phyloP scores from a whole-genome alignment of 2,797 vertebrate genomes.

The Thalassophryne amazonica region DNA sequence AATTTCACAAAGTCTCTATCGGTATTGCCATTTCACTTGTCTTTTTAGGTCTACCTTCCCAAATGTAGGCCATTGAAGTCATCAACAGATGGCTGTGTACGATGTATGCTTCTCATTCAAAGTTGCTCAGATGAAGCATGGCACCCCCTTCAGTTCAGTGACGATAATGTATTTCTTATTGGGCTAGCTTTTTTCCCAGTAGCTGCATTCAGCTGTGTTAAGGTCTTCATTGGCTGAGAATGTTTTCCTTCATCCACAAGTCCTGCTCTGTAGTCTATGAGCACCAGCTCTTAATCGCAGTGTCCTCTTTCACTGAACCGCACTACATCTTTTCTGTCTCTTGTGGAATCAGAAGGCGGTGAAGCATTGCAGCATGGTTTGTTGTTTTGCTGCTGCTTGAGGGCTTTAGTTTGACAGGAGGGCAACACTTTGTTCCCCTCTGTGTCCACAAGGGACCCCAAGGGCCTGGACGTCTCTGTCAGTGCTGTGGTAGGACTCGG shows the following conservation, averaged over 20 bases:
- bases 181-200: neutral
- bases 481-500: conserved; percentile 67
- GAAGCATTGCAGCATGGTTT: conserved; percentile 66
- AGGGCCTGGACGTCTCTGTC: conserved; percentile 75
- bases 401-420: conserved; percentile 74
- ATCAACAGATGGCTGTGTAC: too few relatives aligned
- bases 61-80: too few relatives aligned
- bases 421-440: conserved; percentile 74
- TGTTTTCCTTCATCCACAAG: conserved; percentile 12
- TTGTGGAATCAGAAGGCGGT: conserved; percentile 68
- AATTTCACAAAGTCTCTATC: too few relatives aligned
- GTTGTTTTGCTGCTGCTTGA: conserved; percentile 67
- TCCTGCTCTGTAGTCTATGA: conserved; percentile 6
- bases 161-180: too few relatives aligned
- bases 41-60: too few relatives aligned
- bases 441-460: conserved; percentile 67
- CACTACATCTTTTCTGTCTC: conserved; percentile 59
- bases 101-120: too few relatives aligned
- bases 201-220: neutral
- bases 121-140: too few relatives aligned
- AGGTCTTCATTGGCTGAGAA: neutral
- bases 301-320: conserved; percentile 45
- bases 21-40: too few relatives aligned
- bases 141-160: too few relatives aligned
- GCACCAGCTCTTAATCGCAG: conserved; percentile 11